Base-by-base conservation (phyloP, 2,113 vertebrate genomes). In the Sapajus apella region DNA sequence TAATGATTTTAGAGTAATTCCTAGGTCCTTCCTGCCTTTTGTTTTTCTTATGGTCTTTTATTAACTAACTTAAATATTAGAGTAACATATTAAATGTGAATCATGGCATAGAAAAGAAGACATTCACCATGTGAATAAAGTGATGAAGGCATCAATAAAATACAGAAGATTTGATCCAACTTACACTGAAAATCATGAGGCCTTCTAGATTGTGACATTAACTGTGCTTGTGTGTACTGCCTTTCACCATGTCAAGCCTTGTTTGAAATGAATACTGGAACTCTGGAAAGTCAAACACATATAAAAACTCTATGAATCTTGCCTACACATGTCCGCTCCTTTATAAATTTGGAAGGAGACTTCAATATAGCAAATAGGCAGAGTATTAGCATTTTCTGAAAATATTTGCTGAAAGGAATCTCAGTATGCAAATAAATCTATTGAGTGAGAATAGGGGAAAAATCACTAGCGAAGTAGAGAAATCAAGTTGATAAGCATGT, bases 301-400 rank as follows among this genome's bases (percentile, higher is more conserved):
- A 83, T 55, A 85, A 92, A 87, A 88, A 70, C 40, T 35, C 32
- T 92, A 45, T 81, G 91, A 94, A 93, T 77, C 88, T 91, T 76
- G 2, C 6, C 58, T 50, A 94, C 80, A 66, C 13, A 27, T 13
- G 50, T 73, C 81, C 86, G 7, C 7, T 96, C 3, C 64, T 55
- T 68, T 72, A 55, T 66, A 79, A 16, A 85, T 82, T 85, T 94
- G 30, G 21, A 82, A 85, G 37, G 66, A 47, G 10, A 27, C 27
- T 2, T 88, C 35, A 61, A 45, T 79, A 61, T 87, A 77, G 86
- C 20, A 47, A 27, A 95, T 13, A 83, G 21, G 18, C 40, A 58
- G 82, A 68, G 16, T 72, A 87, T 68, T 89, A 72, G 3, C 45
- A 94, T 75, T 90, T 86, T 83, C 47, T 86, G 37, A 81, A 90